A percentile compares a stretch with the other conserved stretches of the same genome.
phyloP scores from a whole-genome alignment of 2,797 vertebrate genomes.

The Mus caroli region DNA sequence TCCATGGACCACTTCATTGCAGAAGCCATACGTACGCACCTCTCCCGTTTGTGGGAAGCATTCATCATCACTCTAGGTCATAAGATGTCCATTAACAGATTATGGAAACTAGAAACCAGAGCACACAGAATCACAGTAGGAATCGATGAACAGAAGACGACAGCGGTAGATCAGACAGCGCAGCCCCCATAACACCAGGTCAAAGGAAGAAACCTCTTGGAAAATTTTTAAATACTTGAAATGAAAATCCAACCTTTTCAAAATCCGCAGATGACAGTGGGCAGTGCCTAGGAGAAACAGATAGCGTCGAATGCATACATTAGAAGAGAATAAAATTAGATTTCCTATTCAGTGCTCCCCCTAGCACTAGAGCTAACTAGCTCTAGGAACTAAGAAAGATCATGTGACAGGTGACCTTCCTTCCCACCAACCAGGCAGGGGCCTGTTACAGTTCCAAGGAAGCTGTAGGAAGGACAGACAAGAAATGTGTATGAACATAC shows the following conservation, averaged over 20 bases:
- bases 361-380: too few species aligned
- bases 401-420: background rate
- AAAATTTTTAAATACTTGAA: slow-evolving; percentile 10
- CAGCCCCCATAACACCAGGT: background rate
- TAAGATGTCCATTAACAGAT: background rate
- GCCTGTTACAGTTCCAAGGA: background rate
- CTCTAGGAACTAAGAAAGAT: slow-evolving; percentile 25
- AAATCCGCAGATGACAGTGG: background rate
- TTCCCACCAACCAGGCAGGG: background rate
- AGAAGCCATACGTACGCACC: background rate
- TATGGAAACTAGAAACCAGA: background rate
- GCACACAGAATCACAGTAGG: background rate
- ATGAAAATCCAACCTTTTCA: background rate
- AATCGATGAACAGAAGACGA: background rate
- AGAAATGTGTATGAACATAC: background rate
- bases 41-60: background rate
- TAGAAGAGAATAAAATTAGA: background rate
- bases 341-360: background rate
- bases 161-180: background rate
- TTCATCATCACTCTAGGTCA: background rate
- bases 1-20: background rate
- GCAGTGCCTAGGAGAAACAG: background rate
- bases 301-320: background rate
- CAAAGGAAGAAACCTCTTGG: background rate
- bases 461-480: background rate